Evolutionary conservation across 35 echinoderm and acorn worm genomes (phyloP), one percentile per base, ranked within the genome.

Genomic region (Lytechinus pictus): DNA sequence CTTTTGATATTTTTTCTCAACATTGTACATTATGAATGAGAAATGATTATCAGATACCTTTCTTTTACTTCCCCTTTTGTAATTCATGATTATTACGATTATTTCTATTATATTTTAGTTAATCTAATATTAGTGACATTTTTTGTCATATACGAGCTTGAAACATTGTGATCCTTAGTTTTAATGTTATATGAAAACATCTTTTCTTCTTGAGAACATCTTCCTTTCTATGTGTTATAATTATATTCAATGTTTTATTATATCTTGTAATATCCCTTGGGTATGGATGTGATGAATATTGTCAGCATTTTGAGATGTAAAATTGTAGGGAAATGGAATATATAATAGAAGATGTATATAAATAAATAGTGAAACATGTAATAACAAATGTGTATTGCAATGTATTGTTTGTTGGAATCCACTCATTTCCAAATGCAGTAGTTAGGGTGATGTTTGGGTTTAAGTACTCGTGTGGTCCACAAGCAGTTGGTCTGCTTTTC

Each of bases 271-370:
- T 79, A 79, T n/a, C 66, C 16, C 66, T 79, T 24, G 19, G 66
- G 16, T 79, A 79, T 79, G 16, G 21, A 79, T 0, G 16, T 60
- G 57, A 12, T 60, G 57, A 60, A 3, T 9, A 2, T 58, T 79
- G 66, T 79, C 66, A 79, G 66, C 66, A n/a, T 79, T 71, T 79
- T 79, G 66, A 16, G 66, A 79, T 79, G 66, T 14, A 79, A 79
- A 79, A 79, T 79, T 79, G 66, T 79, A 79, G 66, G n/a, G 66
- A 79, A 79, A 79, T 79, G 66, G 66, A 79, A 79, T 79, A 79
- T 79, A 79, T 79, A 79, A 24, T 79, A 79, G 66, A 79, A 79
- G 66, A 79, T 79, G 66, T 79, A 79, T 79, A 79, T 79, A 79
- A 79, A 79, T 79, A 79, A 79, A 79, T 79, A 24, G 66, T 79